These are phyloP conservation scores for Odocoileus virginianus DNA, from an alignment of 2,113 vertebrate genomes.

Conservation along the genomic window DNA sequence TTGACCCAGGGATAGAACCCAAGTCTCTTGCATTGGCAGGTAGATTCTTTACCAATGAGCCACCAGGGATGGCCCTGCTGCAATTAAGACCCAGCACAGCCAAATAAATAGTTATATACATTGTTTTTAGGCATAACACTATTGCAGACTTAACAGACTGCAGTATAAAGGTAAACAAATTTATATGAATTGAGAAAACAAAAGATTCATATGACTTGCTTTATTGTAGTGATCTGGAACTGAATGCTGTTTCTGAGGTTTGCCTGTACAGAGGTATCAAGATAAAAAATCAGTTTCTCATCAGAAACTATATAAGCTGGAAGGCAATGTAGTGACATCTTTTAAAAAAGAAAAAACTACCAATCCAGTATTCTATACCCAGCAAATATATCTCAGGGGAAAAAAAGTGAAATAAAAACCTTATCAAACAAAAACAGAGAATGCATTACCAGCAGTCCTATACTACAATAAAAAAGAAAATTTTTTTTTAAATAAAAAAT, in stretches of 20 bases:
- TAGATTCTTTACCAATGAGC: background rate
- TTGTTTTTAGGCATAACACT: background rate
- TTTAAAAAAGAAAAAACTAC: background rate
- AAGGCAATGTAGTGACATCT: background rate
- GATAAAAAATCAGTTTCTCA: background rate
- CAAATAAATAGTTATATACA: background rate
- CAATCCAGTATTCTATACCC: conserved; percentile 28
- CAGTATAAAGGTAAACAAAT: background rate
- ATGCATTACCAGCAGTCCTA: background rate
- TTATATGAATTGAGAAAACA: background rate
- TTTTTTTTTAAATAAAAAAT: background rate
- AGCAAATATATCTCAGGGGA: conserved; percentile 1
- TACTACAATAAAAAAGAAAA: background rate
- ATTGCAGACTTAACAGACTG: background rate
- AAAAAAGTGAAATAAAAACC: background rate
- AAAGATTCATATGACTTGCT: background rate
- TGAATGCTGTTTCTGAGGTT: background rate
- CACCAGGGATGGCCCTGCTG: background rate
- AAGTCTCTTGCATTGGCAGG: background rate
- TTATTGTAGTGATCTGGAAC: background rate
- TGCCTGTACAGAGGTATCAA: background rate
- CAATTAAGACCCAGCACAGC: background rate
- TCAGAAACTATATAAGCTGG: background rate
- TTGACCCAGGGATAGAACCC: background rate
- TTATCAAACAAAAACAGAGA: background rate